Evolutionary conservation across 1,140 invertebrate genomes (phyloP).

Genomic region (Aphelenchoides fujianensis): DNA sequence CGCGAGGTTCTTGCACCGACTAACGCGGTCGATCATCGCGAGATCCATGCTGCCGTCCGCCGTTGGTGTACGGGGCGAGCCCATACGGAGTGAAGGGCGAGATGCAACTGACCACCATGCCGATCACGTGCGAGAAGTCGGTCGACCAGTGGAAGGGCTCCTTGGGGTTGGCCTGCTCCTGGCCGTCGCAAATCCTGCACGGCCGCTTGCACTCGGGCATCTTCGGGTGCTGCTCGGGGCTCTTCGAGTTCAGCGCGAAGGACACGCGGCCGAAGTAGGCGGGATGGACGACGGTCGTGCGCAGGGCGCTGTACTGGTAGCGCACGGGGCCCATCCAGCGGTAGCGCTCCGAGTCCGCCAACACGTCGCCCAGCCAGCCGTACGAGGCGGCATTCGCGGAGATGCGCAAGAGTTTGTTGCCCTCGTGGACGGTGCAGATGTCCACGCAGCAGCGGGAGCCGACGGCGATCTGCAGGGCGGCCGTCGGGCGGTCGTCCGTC

Average conservation of each 20-base stretch:
- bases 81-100: constrained; percentile 60
- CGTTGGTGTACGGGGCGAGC: constrained; percentile 58
- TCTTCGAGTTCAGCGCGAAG: constrained; percentile 48
- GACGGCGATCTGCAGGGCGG: constrained; percentile 77
- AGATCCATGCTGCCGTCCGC: constrained; percentile 59
- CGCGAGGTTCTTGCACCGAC: constrained; percentile 53
- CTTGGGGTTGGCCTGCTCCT: constrained; percentile 23
- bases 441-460: constrained; percentile 70
- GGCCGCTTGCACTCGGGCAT: constrained; percentile 51
- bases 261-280: constrained; percentile 34
- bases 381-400: constrained; percentile 80
- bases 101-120: constrained; percentile 53
- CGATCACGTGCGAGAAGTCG: constrained; percentile 57
- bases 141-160: constrained; percentile 59
- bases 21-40: constrained; percentile 54
- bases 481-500: constrained; percentile 76
- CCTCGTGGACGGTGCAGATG: constrained; percentile 74
- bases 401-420: constrained; percentile 70
- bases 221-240: constrained; percentile 31
- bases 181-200: constrained; percentile 47
- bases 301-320: constrained; percentile 75
- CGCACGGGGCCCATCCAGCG: constrained; percentile 83
- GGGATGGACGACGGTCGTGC: background rate
- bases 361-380: constrained; percentile 81
- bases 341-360: constrained; percentile 77